These are phyloP conservation scores for Idris sp. DNA, from an alignment of 1,140 invertebrate genomes.

Conservation along the genomic window DNA sequence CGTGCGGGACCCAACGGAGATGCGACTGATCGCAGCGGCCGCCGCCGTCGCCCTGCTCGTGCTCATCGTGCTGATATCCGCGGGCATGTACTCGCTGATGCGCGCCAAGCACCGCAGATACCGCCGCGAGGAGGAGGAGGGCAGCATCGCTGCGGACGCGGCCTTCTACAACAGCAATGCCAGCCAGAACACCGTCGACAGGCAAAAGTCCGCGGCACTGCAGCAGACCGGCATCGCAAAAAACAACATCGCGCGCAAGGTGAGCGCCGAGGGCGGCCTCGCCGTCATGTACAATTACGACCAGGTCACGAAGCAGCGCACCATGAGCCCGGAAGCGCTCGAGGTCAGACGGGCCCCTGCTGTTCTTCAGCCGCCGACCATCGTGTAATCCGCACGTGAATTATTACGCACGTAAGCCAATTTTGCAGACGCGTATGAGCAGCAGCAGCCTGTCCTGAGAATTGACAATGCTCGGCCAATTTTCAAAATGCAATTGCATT, in stretches of 20 bases:
- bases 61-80: constrained; percentile 67
- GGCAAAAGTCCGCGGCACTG: constrained; percentile 59
- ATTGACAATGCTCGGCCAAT: no score
- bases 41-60: constrained; percentile 70
- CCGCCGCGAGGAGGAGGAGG: constrained; percentile 70
- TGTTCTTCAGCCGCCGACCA: constrained; percentile 75
- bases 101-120: constrained; percentile 69
- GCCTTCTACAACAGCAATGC: constrained; percentile 66
- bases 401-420: neutral
- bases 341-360: constrained; percentile 75
- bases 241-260: constrained; percentile 67
- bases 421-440: no score
- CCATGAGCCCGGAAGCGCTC: constrained; percentile 76
- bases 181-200: constrained; percentile 59
- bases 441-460: no score
- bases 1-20: constrained; percentile 73
- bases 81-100: constrained; percentile 68
- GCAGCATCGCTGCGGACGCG: constrained; percentile 74
- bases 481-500: no score
- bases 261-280: constrained; percentile 67
- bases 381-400: constrained; percentile 65
- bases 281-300: constrained; percentile 76
- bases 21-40: constrained; percentile 71
- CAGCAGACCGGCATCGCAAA: constrained; percentile 41
- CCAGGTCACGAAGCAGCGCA: constrained; percentile 72